Base-by-base conservation (phyloP, 64 coral and sea anemone species). In the Platygyra sinensis region DNA sequence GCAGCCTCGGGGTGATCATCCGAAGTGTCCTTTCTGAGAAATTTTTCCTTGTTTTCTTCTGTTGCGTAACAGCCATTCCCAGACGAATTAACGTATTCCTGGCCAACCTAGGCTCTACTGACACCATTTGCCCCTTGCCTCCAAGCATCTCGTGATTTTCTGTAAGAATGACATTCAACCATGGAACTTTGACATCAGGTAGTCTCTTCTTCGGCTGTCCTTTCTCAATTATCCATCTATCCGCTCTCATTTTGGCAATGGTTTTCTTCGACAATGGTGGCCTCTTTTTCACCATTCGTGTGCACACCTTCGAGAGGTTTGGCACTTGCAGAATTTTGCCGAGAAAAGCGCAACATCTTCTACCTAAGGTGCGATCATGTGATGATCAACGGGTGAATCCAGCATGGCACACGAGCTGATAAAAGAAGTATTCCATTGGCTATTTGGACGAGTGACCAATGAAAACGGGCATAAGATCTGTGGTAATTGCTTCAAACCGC, bases 11-110 rank as follows among this genome's bases (percentile, higher is more conserved):
- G 91, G 60, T 87, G 77, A 62, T 61, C 78, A 17, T 91, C 51
- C 13, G 72, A 76, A 50, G 88, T 57, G 24, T 87, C 91, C 30
- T 88, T 72, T 74, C 86, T 75, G 1, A 90, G 88, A 51, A 87
- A 97, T 60, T 73, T 87, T 72, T 83, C 62, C 30, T 90, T 97
- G 72, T 97, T 97, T 22, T 97, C 95, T 88, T 77, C 77, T 12
- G 95, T 97, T 77, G 95, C 91, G 76, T 97, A 97, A 78, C 88
- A 30, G 95, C 95, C 87, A 94, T 91, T 2, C 91, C 91, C 31
- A 94, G 82, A 67, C 91, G 95, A 28, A 97, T 86, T 5, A 97
- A 72, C 75, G 87, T 90, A 88, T 91, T 97, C 22, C 95, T 83
- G 7, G 95, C 95, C 65, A 81, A 94, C n/a, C 95, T 91, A 30